Percentiles rank a stretch among this genome's conserved stretches.
phyloP scores from a whole-genome alignment of 2,888 invertebrate genomes.

The Scaptomyza reducta region DNA sequence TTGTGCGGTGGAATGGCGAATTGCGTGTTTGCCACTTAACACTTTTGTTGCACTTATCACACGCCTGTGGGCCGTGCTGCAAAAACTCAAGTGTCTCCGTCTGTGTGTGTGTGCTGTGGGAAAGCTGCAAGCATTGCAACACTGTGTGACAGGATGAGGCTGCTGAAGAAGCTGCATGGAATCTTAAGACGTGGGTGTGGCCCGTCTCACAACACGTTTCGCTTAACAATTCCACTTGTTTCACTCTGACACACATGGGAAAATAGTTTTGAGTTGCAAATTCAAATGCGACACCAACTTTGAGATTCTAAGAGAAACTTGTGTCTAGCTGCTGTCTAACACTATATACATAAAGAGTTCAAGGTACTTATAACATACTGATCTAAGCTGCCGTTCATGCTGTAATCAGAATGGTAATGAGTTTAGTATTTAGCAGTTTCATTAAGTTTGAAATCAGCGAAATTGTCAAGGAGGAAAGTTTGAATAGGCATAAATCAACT shows the following conservation, averaged over 20 bases:
- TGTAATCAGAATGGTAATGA: too few species aligned
- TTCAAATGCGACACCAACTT: constrained; percentile 43
- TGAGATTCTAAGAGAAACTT: constrained; percentile 14
- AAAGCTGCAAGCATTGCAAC: constrained; percentile 33
- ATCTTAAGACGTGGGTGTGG: constrained; percentile 54
- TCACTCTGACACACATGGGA: constrained; percentile 54
- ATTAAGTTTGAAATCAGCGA: too few species aligned
- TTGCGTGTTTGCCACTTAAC: constrained; percentile 76
- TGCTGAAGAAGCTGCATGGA: background rate
- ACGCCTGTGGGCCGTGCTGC: constrained; percentile 47
- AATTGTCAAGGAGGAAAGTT: too few species aligned
- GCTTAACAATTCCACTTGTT: constrained; percentile 23
- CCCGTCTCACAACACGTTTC: background rate
- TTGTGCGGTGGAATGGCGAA: constrained; percentile 29
- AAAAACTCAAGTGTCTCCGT: constrained; percentile 24
- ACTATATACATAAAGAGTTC: too few species aligned
- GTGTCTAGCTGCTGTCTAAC: too few species aligned
- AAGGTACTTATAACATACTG: too few species aligned
- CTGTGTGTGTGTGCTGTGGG: constrained; percentile 37
- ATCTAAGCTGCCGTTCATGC: too few species aligned
- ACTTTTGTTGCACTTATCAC: constrained; percentile 50
- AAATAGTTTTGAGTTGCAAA: constrained; percentile 43
- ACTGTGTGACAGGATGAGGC: constrained; percentile 67
- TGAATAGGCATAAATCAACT: too few species aligned
- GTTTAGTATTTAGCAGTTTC: too few species aligned